phyloP scores from a whole-genome alignment of 1,140 invertebrate genomes.

The Halyomorpha halys region DNA sequence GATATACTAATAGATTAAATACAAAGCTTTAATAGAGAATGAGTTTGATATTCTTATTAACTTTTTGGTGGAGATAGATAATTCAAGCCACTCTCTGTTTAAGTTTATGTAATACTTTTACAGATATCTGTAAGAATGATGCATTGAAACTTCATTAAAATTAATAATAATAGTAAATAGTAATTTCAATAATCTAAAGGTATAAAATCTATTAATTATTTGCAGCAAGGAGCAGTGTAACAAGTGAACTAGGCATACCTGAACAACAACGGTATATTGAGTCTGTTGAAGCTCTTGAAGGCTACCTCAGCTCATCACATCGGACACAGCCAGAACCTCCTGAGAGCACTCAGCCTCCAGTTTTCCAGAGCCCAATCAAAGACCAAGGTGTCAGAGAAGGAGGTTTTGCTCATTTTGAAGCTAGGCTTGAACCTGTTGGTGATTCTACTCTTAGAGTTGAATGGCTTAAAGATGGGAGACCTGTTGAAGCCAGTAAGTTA shows the following conservation, averaged over 20 bases:
- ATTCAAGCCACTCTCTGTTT: too few species aligned
- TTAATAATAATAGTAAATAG: not conserved
- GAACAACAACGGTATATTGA: constrained; percentile 89
- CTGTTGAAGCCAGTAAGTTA: constrained; percentile 70
- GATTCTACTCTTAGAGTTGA: constrained; percentile 85
- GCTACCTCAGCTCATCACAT: constrained; percentile 54
- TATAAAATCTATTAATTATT: not conserved
- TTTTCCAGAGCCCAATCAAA: constrained; percentile 87
- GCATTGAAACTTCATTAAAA: too few species aligned
- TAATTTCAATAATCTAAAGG: too few species aligned
- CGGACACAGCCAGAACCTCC: constrained; percentile 49
- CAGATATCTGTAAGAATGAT: too few species aligned
- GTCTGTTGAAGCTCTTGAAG: constrained; percentile 85
- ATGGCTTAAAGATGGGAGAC: constrained; percentile 89
- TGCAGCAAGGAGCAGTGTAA: constrained; percentile 61
- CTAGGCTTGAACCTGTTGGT: constrained; percentile 82
- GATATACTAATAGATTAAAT: too few species aligned
- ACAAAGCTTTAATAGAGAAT: too few species aligned
- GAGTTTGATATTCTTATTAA: too few species aligned
- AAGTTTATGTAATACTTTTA: too few species aligned
- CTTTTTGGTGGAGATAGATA: too few species aligned
- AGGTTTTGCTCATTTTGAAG: constrained; percentile 92
- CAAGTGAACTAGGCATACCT: constrained; percentile 75
- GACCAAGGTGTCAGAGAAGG: constrained; percentile 86
- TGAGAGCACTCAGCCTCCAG: constrained; percentile 67